These are phyloP conservation scores for Lycia hirtaria DNA, from an alignment of 2,888 invertebrate genomes.

Conservation along the genomic window DNA sequence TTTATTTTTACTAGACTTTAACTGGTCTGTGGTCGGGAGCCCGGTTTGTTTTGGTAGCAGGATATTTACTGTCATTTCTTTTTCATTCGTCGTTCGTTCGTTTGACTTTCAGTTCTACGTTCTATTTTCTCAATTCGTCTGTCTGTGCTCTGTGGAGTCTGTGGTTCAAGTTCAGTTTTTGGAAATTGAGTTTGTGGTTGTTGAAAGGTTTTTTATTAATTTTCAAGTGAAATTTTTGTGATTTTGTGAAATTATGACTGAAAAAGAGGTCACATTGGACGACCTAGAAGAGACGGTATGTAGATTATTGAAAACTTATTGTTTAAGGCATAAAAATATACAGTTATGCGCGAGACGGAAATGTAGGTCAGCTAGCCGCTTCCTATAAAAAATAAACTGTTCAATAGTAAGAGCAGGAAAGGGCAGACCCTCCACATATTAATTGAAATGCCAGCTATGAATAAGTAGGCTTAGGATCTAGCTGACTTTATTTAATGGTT, in stretches of 20 bases:
- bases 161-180: too few species aligned
- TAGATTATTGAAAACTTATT: constrained; percentile 28
- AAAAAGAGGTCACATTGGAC: constrained; percentile 73
- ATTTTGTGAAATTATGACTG: constrained; percentile 64
- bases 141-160: too few species aligned
- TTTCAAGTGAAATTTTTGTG: constrained; percentile 47
- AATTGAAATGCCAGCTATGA: constrained; percentile 7
- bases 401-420: constrained; percentile 28
- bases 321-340: constrained; percentile 18
- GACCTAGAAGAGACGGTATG: constrained; percentile 78
- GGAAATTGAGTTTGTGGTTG: constrained; percentile 13
- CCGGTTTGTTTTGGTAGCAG: background rate
- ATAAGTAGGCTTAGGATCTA: background rate
- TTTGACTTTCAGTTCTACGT: too few species aligned
- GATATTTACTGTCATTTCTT: background rate
- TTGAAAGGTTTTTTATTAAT: constrained; percentile 21
- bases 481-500: constrained; percentile 14
- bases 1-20: too few species aligned
- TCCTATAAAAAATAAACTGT: constrained; percentile 50
- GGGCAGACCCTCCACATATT: constrained; percentile 14
- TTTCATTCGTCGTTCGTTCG: too few species aligned
- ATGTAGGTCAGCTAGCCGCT: constrained; percentile 72
- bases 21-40: too few species aligned
- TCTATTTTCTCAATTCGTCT: too few species aligned
- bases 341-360: constrained; percentile 31